Conservation (phyloP, 1,140 invertebrate genomes). For the Heliconius nattereri region DNA sequence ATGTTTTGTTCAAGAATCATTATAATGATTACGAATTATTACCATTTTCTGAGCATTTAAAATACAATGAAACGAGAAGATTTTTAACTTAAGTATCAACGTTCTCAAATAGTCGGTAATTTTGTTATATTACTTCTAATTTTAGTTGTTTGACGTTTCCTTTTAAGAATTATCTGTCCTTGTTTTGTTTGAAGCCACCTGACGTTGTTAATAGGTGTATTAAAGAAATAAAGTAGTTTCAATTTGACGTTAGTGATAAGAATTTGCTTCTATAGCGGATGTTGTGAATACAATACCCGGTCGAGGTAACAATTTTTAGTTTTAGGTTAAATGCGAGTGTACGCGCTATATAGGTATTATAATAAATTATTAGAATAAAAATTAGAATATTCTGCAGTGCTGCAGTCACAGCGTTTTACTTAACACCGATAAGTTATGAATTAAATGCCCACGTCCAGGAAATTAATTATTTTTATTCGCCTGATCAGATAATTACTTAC, state of each 20-base stretch:
- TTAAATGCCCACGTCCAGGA: no score
- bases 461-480: no score
- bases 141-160: constrained; percentile 4
- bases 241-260: neutral
- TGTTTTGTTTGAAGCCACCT: neutral
- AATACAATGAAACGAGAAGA: neutral
- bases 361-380: no score
- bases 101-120: constrained; percentile 6
- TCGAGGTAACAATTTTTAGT: constrained; percentile 2
- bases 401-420: no score
- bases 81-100: neutral
- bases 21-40: neutral
- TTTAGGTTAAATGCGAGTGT: constrained; percentile 1
- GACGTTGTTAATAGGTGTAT: neutral
- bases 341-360: neutral
- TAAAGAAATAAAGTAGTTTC: neutral
- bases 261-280: neutral
- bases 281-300: neutral
- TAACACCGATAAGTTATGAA: no score
- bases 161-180: neutral
- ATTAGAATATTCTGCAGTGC: no score
- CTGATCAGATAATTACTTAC: no score
- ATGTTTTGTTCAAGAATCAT: constrained; percentile 1
- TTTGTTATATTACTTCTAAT: neutral
- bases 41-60: neutral